A percentile compares a stretch with the other conserved stretches of the same genome.
Evolutionary conservation across 2,113 vertebrate species (phyloP).

Genomic region (Isurus oxyrinchus): DNA sequence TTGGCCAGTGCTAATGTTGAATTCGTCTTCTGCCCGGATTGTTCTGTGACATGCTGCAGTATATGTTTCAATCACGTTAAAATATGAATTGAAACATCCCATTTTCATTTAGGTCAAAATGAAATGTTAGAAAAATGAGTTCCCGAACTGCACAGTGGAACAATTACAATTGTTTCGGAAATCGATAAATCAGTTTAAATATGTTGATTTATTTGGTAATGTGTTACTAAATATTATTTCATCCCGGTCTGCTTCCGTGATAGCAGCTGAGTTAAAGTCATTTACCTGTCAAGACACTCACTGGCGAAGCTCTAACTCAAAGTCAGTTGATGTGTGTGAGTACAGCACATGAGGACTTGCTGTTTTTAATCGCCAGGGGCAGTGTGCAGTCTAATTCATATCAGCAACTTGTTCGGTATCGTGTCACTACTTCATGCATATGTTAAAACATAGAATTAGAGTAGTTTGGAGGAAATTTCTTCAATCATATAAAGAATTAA

Average conservation of each 20-base stretch:
- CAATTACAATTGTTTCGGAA: background rate
- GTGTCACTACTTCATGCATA: background rate
- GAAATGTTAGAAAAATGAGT: background rate
- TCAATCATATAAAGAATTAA: background rate
- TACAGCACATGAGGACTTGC: background rate
- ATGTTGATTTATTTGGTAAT: background rate
- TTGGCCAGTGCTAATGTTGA: background rate
- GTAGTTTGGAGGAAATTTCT: background rate
- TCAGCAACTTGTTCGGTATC: background rate
- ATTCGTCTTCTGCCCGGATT: background rate
- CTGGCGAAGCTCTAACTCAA: background rate
- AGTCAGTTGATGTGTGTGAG: background rate
- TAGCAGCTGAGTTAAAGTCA: background rate
- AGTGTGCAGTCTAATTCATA: constrained; percentile 22
- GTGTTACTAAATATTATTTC: background rate
- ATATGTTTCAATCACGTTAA: background rate
- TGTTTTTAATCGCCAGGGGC: constrained; percentile 30
- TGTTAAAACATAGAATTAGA: constrained; percentile 20
- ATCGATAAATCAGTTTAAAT: background rate
- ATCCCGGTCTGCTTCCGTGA: background rate
- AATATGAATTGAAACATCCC: background rate
- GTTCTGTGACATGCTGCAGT: background rate
- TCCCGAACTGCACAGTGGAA: too few species aligned
- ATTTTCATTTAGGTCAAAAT: background rate
- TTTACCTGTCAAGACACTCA: background rate